Base-by-base conservation (phyloP, 2,113 vertebrate genomes). In the Oreocharis arfaki region DNA sequence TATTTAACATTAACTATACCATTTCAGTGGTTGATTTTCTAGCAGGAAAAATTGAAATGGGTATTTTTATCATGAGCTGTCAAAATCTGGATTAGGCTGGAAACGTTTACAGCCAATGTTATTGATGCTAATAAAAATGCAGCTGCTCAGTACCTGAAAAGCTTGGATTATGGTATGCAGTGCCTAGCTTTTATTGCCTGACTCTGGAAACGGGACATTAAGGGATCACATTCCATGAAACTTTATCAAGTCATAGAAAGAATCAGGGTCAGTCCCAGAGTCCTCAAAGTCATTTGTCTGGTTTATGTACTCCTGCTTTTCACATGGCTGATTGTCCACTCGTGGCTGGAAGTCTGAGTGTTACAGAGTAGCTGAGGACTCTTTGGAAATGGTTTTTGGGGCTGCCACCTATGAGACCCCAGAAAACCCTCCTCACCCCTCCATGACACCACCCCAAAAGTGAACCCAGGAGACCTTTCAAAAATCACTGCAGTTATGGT, bases 401-500 rank as follows among this genome's bases (percentile, higher is more conserved):
- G 9, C 3, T 57, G 12, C 28, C 26, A 47, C 18, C 5, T 49
- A 0, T 10, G 20, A 42, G 7, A 39, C 11, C 6, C 14, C 11
- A 42, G 47, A n/a, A 14, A 30, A 44, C 5, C 6, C 39, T 63
- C 17, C n/a, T 32, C 50, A 42, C 30, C 15, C 16, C 20, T 9
- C 10, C 21, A 6, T 0, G 0, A 12, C 16, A 24, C 6, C 1
- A 0, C 9, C 27, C 28, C 5, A 14, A 63, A 87, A 11, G 35
- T 26, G 22, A 75, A 55, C 8, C 4, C 26, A 65, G n/a, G 14
- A 77, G 21, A 41, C 7, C 13, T 78, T 78, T 19, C 14, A 77
- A 42, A 84, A 75, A 24, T 49, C 46, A 3, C 11, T 77, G 9
- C 3, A 7, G 3, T 59, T 59, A 35, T 11, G 33, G 7, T 0